These are phyloP conservation scores for Nasonia longicornis DNA, from an alignment of 1,140 invertebrate genomes.

Conservation along the genomic window DNA sequence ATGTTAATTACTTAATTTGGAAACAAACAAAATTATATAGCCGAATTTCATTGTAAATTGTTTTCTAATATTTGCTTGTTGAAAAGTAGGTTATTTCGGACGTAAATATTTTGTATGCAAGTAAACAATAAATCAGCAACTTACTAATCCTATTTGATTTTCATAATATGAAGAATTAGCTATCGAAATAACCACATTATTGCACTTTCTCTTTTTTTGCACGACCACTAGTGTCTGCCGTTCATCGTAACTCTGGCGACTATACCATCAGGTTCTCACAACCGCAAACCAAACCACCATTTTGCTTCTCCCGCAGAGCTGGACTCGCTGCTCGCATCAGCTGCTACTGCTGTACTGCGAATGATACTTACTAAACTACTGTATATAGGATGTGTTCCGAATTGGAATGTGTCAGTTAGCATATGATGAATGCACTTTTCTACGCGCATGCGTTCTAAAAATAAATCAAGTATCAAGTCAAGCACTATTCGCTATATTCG, in stretches of 20 bases:
- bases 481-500: too few species aligned
- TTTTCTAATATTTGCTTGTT: neutral
- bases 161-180: constrained; percentile 33
- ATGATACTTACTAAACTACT: too few species aligned
- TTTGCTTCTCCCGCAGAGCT: constrained; percentile 20
- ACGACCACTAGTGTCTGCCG: neutral
- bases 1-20: neutral
- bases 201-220: neutral
- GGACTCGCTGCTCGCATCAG: too few species aligned
- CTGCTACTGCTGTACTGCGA: too few species aligned
- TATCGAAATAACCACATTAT: constrained; percentile 34
- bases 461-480: too few species aligned
- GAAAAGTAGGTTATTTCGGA: neutral
- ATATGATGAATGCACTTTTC: too few species aligned
- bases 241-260: constrained; percentile 18
- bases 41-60: neutral
- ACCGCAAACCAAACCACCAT: constrained; percentile 4
- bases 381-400: too few species aligned
- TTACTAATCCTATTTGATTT: constrained; percentile 39
- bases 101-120: too few species aligned
- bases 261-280: neutral
- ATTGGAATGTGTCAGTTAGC: too few species aligned
- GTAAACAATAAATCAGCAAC: neutral
- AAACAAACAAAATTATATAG: neutral
- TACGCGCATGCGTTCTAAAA: too few species aligned